Base-by-base conservation (phyloP, 2,113 vertebrate genomes). In the Phyllostomus hastatus region DNA sequence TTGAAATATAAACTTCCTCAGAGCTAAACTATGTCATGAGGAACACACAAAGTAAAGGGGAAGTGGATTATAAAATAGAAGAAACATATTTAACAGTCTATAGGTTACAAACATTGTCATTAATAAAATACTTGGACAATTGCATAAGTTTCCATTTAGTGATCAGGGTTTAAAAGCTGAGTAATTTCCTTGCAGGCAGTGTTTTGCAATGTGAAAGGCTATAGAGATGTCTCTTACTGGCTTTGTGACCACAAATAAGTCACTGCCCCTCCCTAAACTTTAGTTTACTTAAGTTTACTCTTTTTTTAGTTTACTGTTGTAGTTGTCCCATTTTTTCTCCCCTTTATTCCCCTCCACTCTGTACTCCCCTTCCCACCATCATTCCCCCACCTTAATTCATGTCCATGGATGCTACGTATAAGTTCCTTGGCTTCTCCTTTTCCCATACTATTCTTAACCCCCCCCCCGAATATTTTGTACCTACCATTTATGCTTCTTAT, bases 1-100 rank as follows among this genome's bases (percentile, higher is more conserved):
- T 96, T 98, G 97, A 98, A 98, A 98, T 92, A 97, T 97, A 98
- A 98, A 98, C 97, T 97, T 98, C 91, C 96, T 98, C 96, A 97
- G 91, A 98, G 97, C 95, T 97, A 97, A 98, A 97, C 98, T 97
- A 98, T 97, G 97, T 98, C 97, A 98, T 33, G 95, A 95, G 96
- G 95, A 97, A 98, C 97, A 95, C 97, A 98, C 97, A 98, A 98
- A 97, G 94, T 95, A 91, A 96, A 95, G 94, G 95, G 94, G 97
- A 69, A 97, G 94, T 97, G 86, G 96, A 97, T 98, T 97, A 96
- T 96, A 95, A 98, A 98, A 97, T 97, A 94, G 95, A 97, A 98
- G 95, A 95, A 98, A 92, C 95, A 94, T 95, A 97, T 97, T 98
- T 98, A 87, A 94, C 96, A 96, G 85, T 97, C 78, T 97, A 75